A percentile compares a stretch with the other conserved stretches of the same genome.
Conservation (phyloP, 2,888 invertebrate species). For the Orchesellides sinensis region DNA sequence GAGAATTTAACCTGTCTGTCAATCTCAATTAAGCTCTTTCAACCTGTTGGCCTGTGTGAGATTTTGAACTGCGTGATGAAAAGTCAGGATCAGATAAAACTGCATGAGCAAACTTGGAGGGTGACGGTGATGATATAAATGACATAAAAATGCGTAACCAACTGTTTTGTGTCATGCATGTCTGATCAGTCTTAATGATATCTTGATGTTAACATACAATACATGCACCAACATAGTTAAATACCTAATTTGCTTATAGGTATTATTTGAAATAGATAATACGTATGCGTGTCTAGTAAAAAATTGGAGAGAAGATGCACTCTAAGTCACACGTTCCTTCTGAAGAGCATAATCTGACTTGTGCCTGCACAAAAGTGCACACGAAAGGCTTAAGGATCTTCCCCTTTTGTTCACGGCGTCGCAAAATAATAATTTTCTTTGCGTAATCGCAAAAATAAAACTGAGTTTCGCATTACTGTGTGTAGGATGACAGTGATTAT, state of each 20-base stretch:
- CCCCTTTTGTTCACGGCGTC: not conserved
- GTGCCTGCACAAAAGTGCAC: not conserved
- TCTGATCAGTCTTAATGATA: constrained; percentile 39
- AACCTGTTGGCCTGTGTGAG: not conserved
- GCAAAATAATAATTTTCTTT: constrained; percentile 34
- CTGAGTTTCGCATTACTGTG: no score
- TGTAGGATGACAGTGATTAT: no score
- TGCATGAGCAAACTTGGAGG: not conserved
- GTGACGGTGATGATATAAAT: constrained; percentile 27
- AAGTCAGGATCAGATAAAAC: constrained; percentile 14
- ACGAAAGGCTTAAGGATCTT: constrained; percentile 2
- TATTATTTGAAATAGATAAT: no score
- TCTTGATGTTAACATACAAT: not conserved
- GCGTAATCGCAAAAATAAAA: constrained; percentile 24
- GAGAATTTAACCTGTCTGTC: no score
- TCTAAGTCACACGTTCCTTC: constrained; percentile 7
- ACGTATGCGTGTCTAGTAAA: not conserved
- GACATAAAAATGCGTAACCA: constrained; percentile 12
- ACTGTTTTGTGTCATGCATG: constrained; percentile 48
- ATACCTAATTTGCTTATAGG: no score
- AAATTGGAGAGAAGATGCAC: not conserved
- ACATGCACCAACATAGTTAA: no score
- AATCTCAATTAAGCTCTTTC: constrained; percentile 18
- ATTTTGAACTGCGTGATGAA: not conserved
- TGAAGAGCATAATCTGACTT: not conserved